Conservation (phyloP, 2,113 vertebrate genomes). For the Pelodiscus sinensis region DNA sequence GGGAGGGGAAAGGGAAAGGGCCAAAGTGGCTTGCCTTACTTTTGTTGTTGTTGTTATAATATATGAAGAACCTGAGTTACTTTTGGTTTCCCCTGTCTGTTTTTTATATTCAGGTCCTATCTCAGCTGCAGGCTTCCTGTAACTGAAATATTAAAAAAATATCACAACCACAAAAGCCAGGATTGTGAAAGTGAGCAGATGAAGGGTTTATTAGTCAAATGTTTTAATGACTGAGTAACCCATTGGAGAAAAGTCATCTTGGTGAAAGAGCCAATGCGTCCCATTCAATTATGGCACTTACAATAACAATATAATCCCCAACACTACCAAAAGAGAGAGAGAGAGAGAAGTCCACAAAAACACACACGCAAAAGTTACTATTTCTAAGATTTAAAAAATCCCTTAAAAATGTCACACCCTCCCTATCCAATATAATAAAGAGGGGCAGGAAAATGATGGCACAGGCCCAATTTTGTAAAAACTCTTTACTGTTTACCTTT, state of each 20-base stretch:
- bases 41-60: neutral
- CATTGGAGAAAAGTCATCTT: neutral
- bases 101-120: neutral
- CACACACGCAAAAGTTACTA: neutral
- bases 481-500: neutral
- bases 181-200: neutral
- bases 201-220: neutral
- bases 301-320: neutral
- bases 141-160: neutral
- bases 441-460: neutral
- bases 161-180: neutral
- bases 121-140: neutral
- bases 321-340: neutral
- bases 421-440: neutral
- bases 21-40: neutral
- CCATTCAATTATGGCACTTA: neutral
- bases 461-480: neutral
- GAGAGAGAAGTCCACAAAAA: neutral
- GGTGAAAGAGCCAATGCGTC: neutral
- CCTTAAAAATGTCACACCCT: neutral
- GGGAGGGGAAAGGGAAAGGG: too few species aligned
- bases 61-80: neutral
- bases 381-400: neutral
- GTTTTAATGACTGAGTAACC: neutral
- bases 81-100: neutral